phyloP scores from a whole-genome alignment of 2,113 vertebrate species.

The Acrocephalus arundinaceus region DNA sequence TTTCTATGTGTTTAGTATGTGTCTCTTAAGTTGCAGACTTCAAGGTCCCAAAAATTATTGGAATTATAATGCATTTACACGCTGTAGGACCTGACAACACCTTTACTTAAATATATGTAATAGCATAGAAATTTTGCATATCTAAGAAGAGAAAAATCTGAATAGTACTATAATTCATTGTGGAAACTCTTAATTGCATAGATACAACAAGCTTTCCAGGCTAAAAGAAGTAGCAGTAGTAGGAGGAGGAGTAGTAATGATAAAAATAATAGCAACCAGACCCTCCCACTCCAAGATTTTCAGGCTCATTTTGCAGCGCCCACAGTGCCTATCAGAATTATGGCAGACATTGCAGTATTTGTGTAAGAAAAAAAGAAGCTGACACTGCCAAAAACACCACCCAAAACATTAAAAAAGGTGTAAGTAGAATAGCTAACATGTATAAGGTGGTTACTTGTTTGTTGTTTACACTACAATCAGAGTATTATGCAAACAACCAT shows the following conservation, averaged over 20 bases:
- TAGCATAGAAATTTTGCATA: neutral
- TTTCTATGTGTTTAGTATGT: neutral
- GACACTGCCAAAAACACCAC: neutral
- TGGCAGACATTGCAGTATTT: neutral
- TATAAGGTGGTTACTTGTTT: neutral
- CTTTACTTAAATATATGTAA: neutral
- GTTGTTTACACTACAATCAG: neutral
- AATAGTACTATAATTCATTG: neutral
- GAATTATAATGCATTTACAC: neutral
- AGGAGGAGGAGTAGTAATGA: accelerated
- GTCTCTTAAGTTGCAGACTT: neutral
- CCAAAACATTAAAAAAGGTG: neutral
- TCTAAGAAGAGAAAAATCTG: neutral
- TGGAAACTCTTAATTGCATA: neutral
- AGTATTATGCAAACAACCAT: neutral
- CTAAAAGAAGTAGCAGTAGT: neutral
- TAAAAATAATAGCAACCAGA: neutral
- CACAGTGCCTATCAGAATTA: neutral
- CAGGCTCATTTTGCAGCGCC: neutral
- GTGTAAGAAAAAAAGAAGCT: neutral
- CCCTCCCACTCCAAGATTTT: neutral
- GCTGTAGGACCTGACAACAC: neutral
- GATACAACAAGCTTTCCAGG: neutral
- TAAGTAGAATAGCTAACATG: neutral
- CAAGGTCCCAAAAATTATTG: neutral